Evolutionary conservation across 2,888 invertebrate genomes (phyloP), one percentile per base, ranked within the genome.

Genomic region (Venusia cambrica): DNA sequence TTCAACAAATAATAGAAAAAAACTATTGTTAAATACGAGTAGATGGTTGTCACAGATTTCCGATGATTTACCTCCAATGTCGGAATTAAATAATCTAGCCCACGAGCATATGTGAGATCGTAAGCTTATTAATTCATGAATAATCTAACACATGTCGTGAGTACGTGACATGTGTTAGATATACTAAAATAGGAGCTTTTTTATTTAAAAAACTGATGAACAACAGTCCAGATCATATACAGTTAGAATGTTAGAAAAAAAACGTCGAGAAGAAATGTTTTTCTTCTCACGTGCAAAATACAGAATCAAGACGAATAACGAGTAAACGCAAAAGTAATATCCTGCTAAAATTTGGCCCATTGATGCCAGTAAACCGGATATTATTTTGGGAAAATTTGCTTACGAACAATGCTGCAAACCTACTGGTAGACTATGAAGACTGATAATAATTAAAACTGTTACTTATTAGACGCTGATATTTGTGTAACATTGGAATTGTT

Each of bases 161-260:
- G 5, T 15, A 6, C 22, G 30, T 30, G 16, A 30, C 11, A 21
- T 30, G 11, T n/a, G 22, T 21, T 10, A 21, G 21, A 21, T 21
- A 21, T 11, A 4, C 21, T 21, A 22, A 31, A 22, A 21, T 22
- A 22, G 22, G 22, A 31, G 22, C 22, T 31, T 16, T 21, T 22
- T 31, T 14, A 22, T 31, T 31, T 22, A 31, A 21, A 22, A 29
- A 29, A 29, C 13, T 20, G 15, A 29, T 29, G n/a, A 20, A 20
- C 14, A 21, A 4, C 9, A 10, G 7, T 29, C 4, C 29, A 7
- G 20, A 20, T 15, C 20, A 29, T 13, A 29, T 21, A 11, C 13
- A 29, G 15, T 13, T 29, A 14, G 20, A 29, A 9, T 29, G n/a
- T 20, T 20, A n/a, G 15, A 29, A 29, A 29, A 29, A 29, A 29